These are phyloP conservation scores for Lophius americanus DNA, from an alignment of 2,797 vertebrate species.

Conservation along the genomic window DNA sequence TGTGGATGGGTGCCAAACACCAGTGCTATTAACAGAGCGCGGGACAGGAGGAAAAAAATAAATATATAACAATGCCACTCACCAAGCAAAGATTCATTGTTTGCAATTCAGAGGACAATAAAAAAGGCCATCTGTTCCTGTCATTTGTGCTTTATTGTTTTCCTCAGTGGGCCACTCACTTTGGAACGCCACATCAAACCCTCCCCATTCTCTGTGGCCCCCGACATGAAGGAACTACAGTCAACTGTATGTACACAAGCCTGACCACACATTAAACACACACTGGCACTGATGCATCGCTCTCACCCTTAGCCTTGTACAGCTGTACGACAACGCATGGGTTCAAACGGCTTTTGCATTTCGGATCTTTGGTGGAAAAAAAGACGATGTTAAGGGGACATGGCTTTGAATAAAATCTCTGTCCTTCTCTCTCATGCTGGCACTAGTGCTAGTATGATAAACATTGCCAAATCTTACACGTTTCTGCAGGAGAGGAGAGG, in stretches of 20 bases:
- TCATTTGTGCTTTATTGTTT: conserved; percentile 84
- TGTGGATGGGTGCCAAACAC: conserved; percentile 64
- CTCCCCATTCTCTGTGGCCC: conserved; percentile 39
- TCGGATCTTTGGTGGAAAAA: conserved; percentile 41
- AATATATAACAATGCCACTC: conserved; percentile 78
- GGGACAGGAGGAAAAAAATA: conserved; percentile 71
- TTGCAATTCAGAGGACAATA: conserved; percentile 86
- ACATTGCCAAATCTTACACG: conserved; percentile 66
- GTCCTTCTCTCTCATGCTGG: conserved; percentile 61
- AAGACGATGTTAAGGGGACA: conserved; percentile 49
- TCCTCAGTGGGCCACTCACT: conserved; percentile 70
- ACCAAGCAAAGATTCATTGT: conserved; percentile 82
- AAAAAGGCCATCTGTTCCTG: conserved; percentile 85
- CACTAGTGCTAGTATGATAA: conserved; percentile 43
- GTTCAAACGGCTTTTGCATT: conserved; percentile 33
- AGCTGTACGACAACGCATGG: conserved; percentile 57
- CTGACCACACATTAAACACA: conserved; percentile 18
- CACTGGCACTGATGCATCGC: conserved; percentile 2
- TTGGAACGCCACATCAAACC: conserved; percentile 69
- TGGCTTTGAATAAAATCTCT: conserved; percentile 65
- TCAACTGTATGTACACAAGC: conserved; percentile 38
- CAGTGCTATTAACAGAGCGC: conserved; percentile 64
- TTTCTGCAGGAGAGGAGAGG: conserved; percentile 48
- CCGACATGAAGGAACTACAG: conserved; percentile 28
- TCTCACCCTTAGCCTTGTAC: conserved; percentile 39